A percentile compares a stretch with the other conserved stretches of the same genome.
These are phyloP conservation scores for Sarcophaga variegata DNA, from an alignment of 2,888 invertebrate genomes.

Conservation along the genomic window DNA sequence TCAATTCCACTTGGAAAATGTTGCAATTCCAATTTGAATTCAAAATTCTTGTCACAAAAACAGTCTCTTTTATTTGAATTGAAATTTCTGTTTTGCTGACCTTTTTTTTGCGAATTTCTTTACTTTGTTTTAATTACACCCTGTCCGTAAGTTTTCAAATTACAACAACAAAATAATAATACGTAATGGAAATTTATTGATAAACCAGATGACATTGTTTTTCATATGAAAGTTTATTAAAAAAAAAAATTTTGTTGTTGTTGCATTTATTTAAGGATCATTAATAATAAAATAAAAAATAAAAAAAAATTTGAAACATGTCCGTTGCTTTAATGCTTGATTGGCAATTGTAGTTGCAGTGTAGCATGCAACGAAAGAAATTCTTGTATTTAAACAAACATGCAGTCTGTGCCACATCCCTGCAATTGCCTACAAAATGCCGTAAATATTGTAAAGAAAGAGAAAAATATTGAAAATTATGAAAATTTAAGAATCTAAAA, in stretches of 20 bases:
- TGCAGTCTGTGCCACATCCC: too few species aligned
- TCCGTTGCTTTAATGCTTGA: slow-evolving; percentile 69
- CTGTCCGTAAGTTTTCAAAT: too few species aligned
- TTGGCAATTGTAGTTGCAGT: slow-evolving; percentile 69
- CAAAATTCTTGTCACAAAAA: too few species aligned
- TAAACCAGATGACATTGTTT: slow-evolving; percentile 39
- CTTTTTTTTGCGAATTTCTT: too few species aligned
- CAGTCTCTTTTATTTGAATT: too few species aligned
- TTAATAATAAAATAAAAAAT: slow-evolving; percentile 45
- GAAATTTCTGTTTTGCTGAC: too few species aligned
- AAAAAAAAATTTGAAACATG: slow-evolving; percentile 8
- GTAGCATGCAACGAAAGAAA: slow-evolving; percentile 67
- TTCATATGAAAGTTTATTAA: too few species aligned
- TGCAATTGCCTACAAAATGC: slow-evolving; percentile 31
- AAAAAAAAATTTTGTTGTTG: too few species aligned
- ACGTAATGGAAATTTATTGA: slow-evolving; percentile 29
- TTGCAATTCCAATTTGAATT: too few species aligned
- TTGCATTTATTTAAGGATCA: slow-evolving; percentile 21
- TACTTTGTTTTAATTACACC: slow-evolving; percentile 4
- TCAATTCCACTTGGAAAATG: too few species aligned
- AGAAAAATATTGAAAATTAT: slow-evolving; percentile 22
- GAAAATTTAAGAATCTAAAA: slow-evolving; percentile 37
- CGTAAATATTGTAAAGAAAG: slow-evolving; percentile 23
- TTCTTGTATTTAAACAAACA: not conserved
- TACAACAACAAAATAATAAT: too few species aligned